Base-by-base conservation (phyloP, 2,888 invertebrate genomes). In the Agrochola lychnidis region DNA sequence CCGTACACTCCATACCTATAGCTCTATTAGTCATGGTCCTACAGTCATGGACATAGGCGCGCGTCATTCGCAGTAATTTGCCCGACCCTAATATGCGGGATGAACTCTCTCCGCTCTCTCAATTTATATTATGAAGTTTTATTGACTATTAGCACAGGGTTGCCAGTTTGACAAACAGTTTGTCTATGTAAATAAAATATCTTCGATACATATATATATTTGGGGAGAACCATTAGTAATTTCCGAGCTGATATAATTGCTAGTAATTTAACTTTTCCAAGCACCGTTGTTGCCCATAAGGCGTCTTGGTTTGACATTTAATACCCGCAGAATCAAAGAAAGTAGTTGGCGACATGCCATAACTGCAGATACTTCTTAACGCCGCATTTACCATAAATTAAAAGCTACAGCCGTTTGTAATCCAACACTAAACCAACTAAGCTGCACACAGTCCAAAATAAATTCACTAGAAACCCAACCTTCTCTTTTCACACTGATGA, bases 71-170 rank as follows among this genome's bases (percentile, higher is more conserved):
- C 84, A 83, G 86, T 86, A 89, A 90, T 91, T 90, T 88, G 86
- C 86, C 51, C 90, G 92, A 92, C 93, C 92, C 92, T 92, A 92
- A 91, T 93, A 88, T 85, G 85, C 87, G 81, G 83, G 85, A 89
- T 90, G 89, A 89, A 90, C 93, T 92, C 91, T 91, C 91, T 88
- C 87, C 85, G 86, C 89, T 88, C 88, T 90, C 89, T 81, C 88
- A 90, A 90, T 90, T 90, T 88, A 84, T 90, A 88, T 90, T 89
- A 90, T 88, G 77, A 87, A 81, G 81, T 88, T 91, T 90, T 90
- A 92, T 93, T 91, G 82, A 82, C 77, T 77, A 75, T 73, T 72
- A 63, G 40, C 36, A 45, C 82, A 94, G 93, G 93, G 94, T 42
- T 93, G 91, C 14, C 85, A 70, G n/a, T 42, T 6, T 53, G 0